These are phyloP conservation scores for Lithobius niger DNA, from an alignment of 1,140 invertebrate genomes.

Conservation along the genomic window DNA sequence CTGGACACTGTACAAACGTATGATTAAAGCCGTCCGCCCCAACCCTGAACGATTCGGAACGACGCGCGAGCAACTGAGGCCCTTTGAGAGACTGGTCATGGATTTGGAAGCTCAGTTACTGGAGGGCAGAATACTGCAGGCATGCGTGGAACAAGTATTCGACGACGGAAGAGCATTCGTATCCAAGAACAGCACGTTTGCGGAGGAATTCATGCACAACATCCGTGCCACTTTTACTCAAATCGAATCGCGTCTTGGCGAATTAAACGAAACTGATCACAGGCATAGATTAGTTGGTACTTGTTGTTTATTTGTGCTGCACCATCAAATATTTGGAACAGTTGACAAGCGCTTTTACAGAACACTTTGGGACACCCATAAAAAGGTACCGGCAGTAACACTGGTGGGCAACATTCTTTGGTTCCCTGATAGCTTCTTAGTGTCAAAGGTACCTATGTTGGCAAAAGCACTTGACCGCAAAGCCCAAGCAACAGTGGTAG, in stretches of 20 bases:
- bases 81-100: constrained; percentile 50
- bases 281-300: constrained; percentile 50
- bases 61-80: constrained; percentile 39
- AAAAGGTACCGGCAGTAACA: constrained; percentile 58
- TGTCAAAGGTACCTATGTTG: constrained; percentile 43
- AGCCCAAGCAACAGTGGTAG: constrained; percentile 37
- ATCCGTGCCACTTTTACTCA: constrained; percentile 47
- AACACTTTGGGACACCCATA: constrained; percentile 53
- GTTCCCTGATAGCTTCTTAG: constrained; percentile 60
- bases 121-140: constrained; percentile 48
- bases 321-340: constrained; percentile 56
- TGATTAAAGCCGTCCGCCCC: constrained; percentile 50
- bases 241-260: constrained; percentile 41
- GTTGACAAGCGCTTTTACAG: constrained; percentile 65
- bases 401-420: constrained; percentile 60
- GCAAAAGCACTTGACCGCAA: constrained; percentile 46
- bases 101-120: constrained; percentile 47
- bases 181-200: constrained; percentile 48
- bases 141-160: constrained; percentile 49
- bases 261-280: constrained; percentile 34
- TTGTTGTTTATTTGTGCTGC: constrained; percentile 54
- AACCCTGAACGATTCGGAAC: constrained; percentile 48
- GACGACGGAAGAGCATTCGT: constrained; percentile 42
- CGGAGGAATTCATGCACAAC: constrained; percentile 55
- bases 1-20: constrained; percentile 53